These are phyloP conservation scores for Hippopotamyrus pictus DNA, from an alignment of 2,797 vertebrate species.

Conservation along the genomic window DNA sequence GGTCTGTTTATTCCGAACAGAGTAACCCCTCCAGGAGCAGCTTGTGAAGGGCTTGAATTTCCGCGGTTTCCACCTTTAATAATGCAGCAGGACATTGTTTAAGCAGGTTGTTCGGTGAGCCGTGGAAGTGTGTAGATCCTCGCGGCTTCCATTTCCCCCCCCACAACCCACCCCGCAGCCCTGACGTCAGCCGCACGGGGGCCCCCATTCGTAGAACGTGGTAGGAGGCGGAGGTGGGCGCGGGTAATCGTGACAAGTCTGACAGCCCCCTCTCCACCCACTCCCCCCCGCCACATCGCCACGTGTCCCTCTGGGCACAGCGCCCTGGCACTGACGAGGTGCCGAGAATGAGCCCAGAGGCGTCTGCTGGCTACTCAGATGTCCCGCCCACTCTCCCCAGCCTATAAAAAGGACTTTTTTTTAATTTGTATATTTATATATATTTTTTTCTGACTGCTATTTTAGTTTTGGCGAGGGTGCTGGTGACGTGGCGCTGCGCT, in stretches of 20 bases:
- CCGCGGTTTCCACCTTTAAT: not conserved
- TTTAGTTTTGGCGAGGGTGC: not conserved
- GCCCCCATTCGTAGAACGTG: not conserved
- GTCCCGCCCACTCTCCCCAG: not conserved
- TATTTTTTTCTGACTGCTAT: not conserved
- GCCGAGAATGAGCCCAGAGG: not conserved
- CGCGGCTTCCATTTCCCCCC: not conserved
- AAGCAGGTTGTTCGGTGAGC: not conserved
- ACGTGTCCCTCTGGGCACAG: not conserved
- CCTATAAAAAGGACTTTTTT: not conserved
- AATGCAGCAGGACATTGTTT: not conserved
- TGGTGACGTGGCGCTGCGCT: not conserved
- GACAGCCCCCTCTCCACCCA: not conserved
- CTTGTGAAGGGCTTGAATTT: not conserved
- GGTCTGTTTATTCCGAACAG: not conserved
- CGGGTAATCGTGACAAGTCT: constrained; percentile 3
- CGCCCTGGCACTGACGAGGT: not conserved
- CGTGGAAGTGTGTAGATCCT: not conserved
- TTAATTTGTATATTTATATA: not conserved
- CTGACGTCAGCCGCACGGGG: not conserved
- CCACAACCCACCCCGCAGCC: not conserved
- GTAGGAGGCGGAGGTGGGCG: not conserved
- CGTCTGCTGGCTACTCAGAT: constrained; percentile 1
- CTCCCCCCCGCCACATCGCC: not conserved
- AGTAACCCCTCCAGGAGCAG: not conserved